Conservation (phyloP, 2,888 invertebrate genomes). For the Busseola fusca region DNA sequence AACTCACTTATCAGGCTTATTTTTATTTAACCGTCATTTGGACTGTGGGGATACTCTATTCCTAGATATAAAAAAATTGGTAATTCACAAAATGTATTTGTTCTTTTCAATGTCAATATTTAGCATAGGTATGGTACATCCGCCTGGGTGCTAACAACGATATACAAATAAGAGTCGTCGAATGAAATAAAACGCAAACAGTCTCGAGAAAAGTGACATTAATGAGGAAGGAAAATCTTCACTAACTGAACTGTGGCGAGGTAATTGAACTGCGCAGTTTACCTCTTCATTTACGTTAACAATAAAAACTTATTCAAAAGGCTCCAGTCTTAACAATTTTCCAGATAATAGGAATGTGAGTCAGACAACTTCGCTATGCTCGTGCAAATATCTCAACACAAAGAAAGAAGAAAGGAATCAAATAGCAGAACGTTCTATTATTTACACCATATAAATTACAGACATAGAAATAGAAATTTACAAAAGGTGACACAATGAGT, state of each 20-base stretch:
- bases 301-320: conserved; percentile 41
- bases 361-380: conserved; percentile 19
- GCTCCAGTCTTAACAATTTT: conserved; percentile 15
- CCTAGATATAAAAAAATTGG: conserved; percentile 1
- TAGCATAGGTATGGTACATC: conserved; percentile 14
- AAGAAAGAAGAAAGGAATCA: conserved; percentile 1
- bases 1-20: background rate
- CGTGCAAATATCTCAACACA: conserved; percentile 4
- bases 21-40: background rate
- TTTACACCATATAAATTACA: too few relatives aligned
- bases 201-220: conserved; percentile 32
- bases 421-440: too few relatives aligned
- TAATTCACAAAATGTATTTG: background rate
- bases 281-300: conserved; percentile 29
- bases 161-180: conserved; percentile 8
- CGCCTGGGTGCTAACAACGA: conserved; percentile 9
- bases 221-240: conserved; percentile 34
- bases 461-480: too few relatives aligned
- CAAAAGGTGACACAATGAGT: too few relatives aligned
- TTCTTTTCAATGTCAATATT: background rate
- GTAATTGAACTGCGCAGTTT: conserved; percentile 47
- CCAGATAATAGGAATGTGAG: conserved; percentile 41
- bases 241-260: conserved; percentile 19
- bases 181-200: conserved; percentile 40
- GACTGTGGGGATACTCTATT: conserved; percentile 9